Evolutionary conservation across 2,797 vertebrate species (phyloP).

Genomic region (Naso thynnoides): DNA sequence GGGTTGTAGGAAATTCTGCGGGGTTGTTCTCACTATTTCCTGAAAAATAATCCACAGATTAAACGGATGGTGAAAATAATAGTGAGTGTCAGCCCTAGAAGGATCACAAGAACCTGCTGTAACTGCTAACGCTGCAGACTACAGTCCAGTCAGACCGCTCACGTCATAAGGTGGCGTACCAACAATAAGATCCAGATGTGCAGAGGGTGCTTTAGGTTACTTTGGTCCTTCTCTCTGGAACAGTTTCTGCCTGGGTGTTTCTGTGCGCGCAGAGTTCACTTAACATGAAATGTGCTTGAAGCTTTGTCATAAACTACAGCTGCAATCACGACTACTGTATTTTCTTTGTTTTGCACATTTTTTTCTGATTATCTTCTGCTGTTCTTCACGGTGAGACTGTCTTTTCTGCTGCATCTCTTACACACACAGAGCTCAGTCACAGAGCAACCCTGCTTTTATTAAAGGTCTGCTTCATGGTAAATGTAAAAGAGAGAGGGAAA

Average conservation of each 20-base stretch:
- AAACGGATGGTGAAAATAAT: neutral
- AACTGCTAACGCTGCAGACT: neutral
- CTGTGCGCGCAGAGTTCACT: neutral
- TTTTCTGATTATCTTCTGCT: neutral
- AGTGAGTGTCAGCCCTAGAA: neutral
- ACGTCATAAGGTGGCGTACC: slow-evolving; percentile 36
- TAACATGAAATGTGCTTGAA: neutral
- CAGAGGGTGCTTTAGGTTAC: neutral
- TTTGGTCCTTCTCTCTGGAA: neutral
- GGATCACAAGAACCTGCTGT: neutral
- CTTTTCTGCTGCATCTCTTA: neutral
- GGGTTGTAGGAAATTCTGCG: neutral
- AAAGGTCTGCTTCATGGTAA: no score
- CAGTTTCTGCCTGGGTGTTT: neutral
- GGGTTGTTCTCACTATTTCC: neutral
- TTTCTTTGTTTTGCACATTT: neutral
- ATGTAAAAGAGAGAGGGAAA: no score
- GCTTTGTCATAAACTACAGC: neutral
- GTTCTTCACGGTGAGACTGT: neutral
- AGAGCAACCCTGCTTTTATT: no score
- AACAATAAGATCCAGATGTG: slow-evolving; percentile 48
- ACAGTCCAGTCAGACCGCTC: neutral
- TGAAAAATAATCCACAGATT: neutral
- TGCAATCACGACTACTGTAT: neutral
- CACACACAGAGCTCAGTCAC: no score